phyloP scores from a whole-genome alignment of 2,797 vertebrate species.

The Rhinatrema bivittatum region DNA sequence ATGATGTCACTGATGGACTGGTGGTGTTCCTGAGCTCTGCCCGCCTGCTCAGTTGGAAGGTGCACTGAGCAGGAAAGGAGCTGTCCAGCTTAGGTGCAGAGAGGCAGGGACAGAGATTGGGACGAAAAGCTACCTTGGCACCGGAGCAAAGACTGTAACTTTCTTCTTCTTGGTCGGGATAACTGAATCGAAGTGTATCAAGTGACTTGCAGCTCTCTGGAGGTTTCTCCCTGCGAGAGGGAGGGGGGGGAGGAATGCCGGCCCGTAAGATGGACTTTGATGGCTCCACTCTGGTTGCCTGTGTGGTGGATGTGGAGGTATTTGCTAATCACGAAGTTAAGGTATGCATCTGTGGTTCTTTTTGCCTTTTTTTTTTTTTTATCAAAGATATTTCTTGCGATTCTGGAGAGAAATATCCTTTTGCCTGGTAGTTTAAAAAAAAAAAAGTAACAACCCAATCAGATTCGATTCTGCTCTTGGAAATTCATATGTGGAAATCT shows the following conservation, averaged over 20 bases:
- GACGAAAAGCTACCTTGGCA: neutral
- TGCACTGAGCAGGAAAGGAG: constrained; percentile 27
- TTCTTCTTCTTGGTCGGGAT: neutral
- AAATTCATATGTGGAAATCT: constrained; percentile 3
- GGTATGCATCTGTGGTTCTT: constrained; percentile 49
- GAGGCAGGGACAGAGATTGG: constrained; percentile 19
- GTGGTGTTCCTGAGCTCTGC: constrained; percentile 40
- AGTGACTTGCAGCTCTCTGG: constrained; percentile 17
- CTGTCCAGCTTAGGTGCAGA: constrained; percentile 25
- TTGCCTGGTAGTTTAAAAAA: constrained; percentile 13
- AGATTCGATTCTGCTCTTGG: constrained; percentile 8
- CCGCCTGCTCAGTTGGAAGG: constrained; percentile 39
- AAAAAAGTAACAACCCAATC: too few species aligned
- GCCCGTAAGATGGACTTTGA: constrained; percentile 71
- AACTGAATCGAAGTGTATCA: constrained; percentile 17
- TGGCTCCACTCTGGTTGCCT: constrained; percentile 71
- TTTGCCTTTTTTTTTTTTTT: constrained; percentile 1
- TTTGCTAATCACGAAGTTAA: constrained; percentile 69
- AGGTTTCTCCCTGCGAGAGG: constrained; percentile 36
- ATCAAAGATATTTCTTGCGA: constrained; percentile 19
- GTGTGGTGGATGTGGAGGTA: constrained; percentile 68
- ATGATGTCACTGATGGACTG: constrained; percentile 68
- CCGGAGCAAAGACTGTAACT: constrained; percentile 9
- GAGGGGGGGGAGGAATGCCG: constrained; percentile 62
- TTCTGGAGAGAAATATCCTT: constrained; percentile 23